Base-by-base conservation (phyloP, 1,140 invertebrate genomes). In the Eupristina koningsbergeri region DNA sequence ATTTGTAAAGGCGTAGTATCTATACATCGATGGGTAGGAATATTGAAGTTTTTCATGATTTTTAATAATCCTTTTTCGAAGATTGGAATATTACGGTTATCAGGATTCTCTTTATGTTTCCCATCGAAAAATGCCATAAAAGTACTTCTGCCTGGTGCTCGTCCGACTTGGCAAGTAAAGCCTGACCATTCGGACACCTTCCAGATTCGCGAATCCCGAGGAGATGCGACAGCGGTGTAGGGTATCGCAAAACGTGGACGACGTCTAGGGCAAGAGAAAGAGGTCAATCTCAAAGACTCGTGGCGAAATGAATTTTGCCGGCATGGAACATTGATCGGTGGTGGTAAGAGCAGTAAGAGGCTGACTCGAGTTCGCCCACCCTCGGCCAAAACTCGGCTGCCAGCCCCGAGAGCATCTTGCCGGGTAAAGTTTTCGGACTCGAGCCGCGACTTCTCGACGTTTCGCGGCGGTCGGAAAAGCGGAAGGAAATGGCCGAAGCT, bases 391-490 rank as follows among this genome's bases (percentile, higher is more conserved):
- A 58, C 26, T 58, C 61, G 19, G 75, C 53, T 61, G 76, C 76
- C 41, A 41, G 26, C 17, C 47, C 34, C 67, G 79, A 73, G 79
- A 80, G 79, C 79, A 80, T 80, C 41, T 47, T 45, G 34, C 39
- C 67, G 67, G 64, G 29, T 69, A 80, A 80, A 81, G 80, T 81
- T 81, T 81, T 81, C 8, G 80, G 69, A 45, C 69, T 74, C 50
- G 17, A 47, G 64, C 22, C 34, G 79, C 79, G 79, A 80, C 64
- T 80, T 80, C 67, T 53, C 79, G 47, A 58, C 41, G 17, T 47
- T 47, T 75, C 7, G 15, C 26, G 45, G n/a, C 3, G 39, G 36
- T 19, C 3, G 53, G 53, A 26, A 22, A 26, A 26, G 9, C 26
- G 53, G 53, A 6, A 58, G 36, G 36, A 53, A 22, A 34, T 31